These are phyloP conservation scores for Athrips mouffetella DNA, from an alignment of 2,888 invertebrate genomes.

Conservation along the genomic window DNA sequence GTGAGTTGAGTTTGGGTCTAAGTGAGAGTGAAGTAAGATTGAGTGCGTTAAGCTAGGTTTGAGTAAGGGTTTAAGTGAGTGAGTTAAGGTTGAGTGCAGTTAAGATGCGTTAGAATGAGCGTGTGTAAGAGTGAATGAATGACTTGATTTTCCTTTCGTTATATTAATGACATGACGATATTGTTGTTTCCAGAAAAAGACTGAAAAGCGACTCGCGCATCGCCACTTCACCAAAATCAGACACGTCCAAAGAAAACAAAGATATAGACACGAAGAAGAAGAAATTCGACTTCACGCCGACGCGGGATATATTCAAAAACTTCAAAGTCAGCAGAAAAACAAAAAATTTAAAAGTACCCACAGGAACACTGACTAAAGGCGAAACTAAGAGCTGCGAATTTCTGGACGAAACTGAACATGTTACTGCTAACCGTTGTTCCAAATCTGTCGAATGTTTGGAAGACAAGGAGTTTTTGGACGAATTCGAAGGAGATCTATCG, in stretches of 20 bases:
- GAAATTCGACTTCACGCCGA: constrained; percentile 70
- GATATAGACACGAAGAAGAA: constrained; percentile 69
- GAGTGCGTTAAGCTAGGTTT: too few relatives aligned
- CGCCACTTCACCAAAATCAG: constrained; percentile 54
- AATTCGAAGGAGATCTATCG: constrained; percentile 51
- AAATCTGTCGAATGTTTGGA: constrained; percentile 68
- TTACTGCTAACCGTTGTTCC: constrained; percentile 50
- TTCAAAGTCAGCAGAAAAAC: constrained; percentile 66
- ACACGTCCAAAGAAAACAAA: constrained; percentile 56
- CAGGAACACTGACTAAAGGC: constrained; percentile 46
- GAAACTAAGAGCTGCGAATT: constrained; percentile 72
- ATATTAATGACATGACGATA: too few relatives aligned
- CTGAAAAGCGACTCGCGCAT: constrained; percentile 72
- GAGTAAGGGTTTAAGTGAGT: too few relatives aligned
- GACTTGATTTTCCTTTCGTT: too few relatives aligned
- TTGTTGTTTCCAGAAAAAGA: constrained; percentile 48
- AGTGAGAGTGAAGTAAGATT: too few relatives aligned
- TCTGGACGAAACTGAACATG: constrained; percentile 56
- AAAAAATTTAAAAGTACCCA: constrained; percentile 56
- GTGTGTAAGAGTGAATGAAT: too few relatives aligned
- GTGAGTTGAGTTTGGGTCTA: too few relatives aligned
- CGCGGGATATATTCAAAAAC: constrained; percentile 67
- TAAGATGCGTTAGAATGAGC: too few relatives aligned
- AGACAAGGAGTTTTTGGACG: constrained; percentile 37
- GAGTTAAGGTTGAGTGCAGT: too few relatives aligned